Base-by-base conservation (phyloP, 2,888 invertebrate genomes). In the Petrolisthes cinctipes region DNA sequence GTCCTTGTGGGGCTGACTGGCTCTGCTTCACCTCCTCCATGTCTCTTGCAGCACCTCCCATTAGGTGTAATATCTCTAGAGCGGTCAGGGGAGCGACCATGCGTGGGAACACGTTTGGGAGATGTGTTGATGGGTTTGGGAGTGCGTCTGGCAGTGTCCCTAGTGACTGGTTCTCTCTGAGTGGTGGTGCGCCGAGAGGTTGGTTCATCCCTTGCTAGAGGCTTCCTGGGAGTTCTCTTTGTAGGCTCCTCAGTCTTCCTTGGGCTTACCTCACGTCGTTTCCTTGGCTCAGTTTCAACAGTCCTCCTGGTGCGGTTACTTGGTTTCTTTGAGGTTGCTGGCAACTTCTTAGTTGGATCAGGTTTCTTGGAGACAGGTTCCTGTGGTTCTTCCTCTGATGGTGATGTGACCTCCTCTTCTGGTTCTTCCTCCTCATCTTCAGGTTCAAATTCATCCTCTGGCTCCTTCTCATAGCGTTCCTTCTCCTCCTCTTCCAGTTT, bases 11-110 rank as follows among this genome's bases (percentile, higher is more conserved):
- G 86, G 61, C 87, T 87, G 6, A 80, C 61, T 56, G 79, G 68
- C 66, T 87, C 87, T 57, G 53, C 56, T 7, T 51, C 80, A 85
- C 79, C 79, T 57, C 79, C 71, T 57, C 79, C 71, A 20, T 84
- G 84, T 68, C 53, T 75, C 79, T 86, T 89, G 78, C 89, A 86
- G 66, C 86, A 89, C 0, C 86, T 61, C 6, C 81, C 84, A 61
- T 81, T 81, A 5, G 89, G 89, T 23, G 89, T 89, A 4, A 84
- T 73, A 20, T 89, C 89, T 17, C 86, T 71, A 7, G 86, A 81
- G 5, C 86, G 68, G 66, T 80, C 81, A 11, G 89, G 89, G 4
- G 89, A 89, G n/a, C 86, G 86, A 2, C 82, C 86, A 53, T 84
- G 76, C n/a, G 23, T n/a, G 17, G 79, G 82, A 54, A 80, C 89